Evolutionary conservation across 2,888 invertebrate species (phyloP), one percentile per base, ranked within the genome.

Genomic region (Colostygia pectinataria): DNA sequence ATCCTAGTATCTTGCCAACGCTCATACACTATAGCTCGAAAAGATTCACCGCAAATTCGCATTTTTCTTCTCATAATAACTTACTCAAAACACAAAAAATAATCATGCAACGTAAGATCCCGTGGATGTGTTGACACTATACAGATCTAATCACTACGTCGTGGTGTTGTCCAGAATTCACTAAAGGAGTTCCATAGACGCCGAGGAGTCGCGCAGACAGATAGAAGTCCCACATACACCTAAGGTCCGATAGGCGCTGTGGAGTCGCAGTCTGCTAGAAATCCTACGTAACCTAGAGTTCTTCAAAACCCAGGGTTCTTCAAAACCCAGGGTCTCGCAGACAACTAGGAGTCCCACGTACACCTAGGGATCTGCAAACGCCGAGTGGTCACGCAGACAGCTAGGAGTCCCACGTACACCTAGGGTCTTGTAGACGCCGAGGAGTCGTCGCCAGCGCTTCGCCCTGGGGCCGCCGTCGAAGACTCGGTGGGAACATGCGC

Each of bases 401-500:
- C 20, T 6, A 20, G 31, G 42, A 38, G 38, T 43, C 33, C 42
- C 29, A 36, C 28, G 29, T 34, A n/a, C 24, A 40, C 20, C 48
- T 38, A 27, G 37, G 32, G 38, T 38, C 33, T 37, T 23, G 29
- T 24, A 34, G 40, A 12, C 24, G 40, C 28, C 10, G 27, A 28
- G 29, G 23, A 29, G 24, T 20, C 53, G 52, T 63, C 46, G 34
- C 55, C 68, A 54, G 63, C 71, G 63, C 66, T 71, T 54, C 59
- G 66, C 59, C 72, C 75, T 51, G 73, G 68, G 59, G 68, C 67
- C 56, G 81, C 79, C 46, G 80, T 71, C 24, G 82, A 75, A 45
- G 80, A 73, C 42, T 80, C 83, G 67, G 80, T 70, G 74, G 79
- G 74, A 58, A 77, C 71, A 53, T 67, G 82, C 86, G 83, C 84